Base-by-base conservation (phyloP, 2,888 invertebrate genomes). In the Brachyptera risi region DNA sequence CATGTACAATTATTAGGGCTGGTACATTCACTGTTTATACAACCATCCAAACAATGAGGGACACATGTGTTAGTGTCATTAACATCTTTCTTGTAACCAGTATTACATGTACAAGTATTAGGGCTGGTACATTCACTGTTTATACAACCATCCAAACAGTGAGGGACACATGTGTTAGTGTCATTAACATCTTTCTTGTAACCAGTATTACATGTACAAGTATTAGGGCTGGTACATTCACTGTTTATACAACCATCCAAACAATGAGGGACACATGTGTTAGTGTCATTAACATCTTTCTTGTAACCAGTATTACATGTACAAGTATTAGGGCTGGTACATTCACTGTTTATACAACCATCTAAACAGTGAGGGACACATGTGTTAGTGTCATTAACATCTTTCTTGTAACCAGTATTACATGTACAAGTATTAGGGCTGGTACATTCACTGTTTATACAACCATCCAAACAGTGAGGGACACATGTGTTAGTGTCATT, bases 81-180 rank as follows among this genome's bases (percentile, higher is more conserved):
- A 11, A 9, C 3, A 24, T 59, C 59, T 23, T 38, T 67, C 15
- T 57, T 23, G 24, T 71, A 75, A 0, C 79, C 79, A 11, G 71
- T 69, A 49, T 73, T 70, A 64, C 82, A 82, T 24, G 75, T 69
- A 47, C 82, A 82, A 1, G 68, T 70, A 27, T 78, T 73, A 0
- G 80, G 80, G 5, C 67, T 69, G 1, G 68, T 57, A 62, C 78
- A 78, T 1, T 63, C 51, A 1, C 75, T 75, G 57, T 76, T 72
- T 4, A 59, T 50, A 66, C 76, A 76, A 0, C 61, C 31, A 21
- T 67, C 68, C 24, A 64, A 58, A 65, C 75, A 75, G 2, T 61
- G 49, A 5, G 75, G 73, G 4, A 59, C 51, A 62, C 75, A 75
- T n/a, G n/a, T n/a, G n/a, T n/a, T n/a, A 4, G 9, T 26, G 11